Percentiles rank a stretch among this genome's conserved stretches.
Evolutionary conservation across 2,888 invertebrate genomes (phyloP).

Genomic region (Dichetophora obliterata): DNA sequence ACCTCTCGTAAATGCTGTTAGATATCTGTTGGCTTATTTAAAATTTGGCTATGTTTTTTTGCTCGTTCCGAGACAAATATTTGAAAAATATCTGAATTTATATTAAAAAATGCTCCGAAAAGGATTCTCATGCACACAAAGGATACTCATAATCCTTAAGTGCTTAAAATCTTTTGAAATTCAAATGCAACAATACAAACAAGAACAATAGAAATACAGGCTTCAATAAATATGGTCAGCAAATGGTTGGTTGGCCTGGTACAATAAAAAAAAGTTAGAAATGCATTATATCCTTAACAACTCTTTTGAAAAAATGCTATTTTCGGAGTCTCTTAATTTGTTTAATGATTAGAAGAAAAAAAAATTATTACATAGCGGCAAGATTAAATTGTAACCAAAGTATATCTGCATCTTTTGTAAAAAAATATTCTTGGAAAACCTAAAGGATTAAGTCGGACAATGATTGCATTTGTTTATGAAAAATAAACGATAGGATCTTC

Average conservation of each 20-base stretch:
- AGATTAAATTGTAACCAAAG: not conserved
- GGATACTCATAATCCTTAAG: slow-evolving; percentile 11
- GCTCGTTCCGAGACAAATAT: not conserved
- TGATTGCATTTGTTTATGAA: not conserved
- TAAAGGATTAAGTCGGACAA: too few relatives aligned
- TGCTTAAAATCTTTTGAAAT: slow-evolving; percentile 27
- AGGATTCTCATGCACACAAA: not conserved
- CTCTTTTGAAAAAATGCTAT: slow-evolving; percentile 7
- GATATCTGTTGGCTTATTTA: not conserved
- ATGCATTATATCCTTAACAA: not conserved
- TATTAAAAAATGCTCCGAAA: not conserved
- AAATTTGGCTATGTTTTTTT: not conserved
- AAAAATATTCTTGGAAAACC: not conserved
- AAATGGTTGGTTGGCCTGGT: not conserved
- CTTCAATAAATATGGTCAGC: slow-evolving; percentile 3
- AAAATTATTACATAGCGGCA: not conserved
- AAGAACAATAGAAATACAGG: not conserved
- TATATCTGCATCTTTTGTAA: not conserved
- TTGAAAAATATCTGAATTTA: not conserved
- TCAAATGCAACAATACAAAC: slow-evolving; percentile 10
- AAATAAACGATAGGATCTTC: slow-evolving; percentile 14
- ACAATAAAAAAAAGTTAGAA: not conserved
- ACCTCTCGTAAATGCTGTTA: not conserved
- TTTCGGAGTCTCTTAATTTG: not conserved
- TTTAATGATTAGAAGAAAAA: not conserved